These are phyloP conservation scores for Tridacna crocea DNA, from an alignment of 2,888 invertebrate species.

Conservation along the genomic window DNA sequence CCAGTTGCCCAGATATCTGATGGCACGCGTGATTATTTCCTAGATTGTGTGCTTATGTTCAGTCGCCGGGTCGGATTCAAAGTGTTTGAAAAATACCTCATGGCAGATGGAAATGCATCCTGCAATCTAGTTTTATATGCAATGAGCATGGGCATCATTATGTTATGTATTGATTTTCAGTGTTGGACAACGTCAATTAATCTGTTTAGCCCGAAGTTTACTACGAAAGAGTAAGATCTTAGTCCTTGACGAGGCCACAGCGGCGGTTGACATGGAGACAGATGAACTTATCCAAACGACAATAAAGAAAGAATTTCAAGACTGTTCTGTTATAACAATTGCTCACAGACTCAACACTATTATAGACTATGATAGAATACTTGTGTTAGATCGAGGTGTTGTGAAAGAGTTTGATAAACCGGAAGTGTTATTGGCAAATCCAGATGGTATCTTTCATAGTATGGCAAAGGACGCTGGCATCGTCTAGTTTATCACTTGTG, in stretches of 20 bases:
- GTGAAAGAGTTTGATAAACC: constrained; percentile 83
- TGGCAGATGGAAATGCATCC: neutral
- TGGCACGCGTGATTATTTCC: too few relatives aligned
- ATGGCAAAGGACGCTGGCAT: constrained; percentile 83
- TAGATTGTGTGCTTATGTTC: too few relatives aligned
- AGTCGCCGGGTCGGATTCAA: too few relatives aligned
- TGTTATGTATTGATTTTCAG: constrained; percentile 45
- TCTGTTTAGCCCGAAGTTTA: constrained; percentile 73
- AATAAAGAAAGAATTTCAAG: constrained; percentile 66
- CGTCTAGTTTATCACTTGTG: constrained; percentile 60
- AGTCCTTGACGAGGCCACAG: constrained; percentile 75
- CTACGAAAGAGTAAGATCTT: constrained; percentile 68
- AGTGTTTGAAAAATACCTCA: too few relatives aligned
- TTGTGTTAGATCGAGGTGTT: constrained; percentile 82
- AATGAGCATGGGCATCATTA: neutral
- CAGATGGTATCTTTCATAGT: constrained; percentile 77
- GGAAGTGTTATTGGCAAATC: constrained; percentile 74
- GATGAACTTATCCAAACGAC: constrained; percentile 72
- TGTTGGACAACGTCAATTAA: constrained; percentile 73
- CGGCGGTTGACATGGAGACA: constrained; percentile 72
- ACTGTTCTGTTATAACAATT: constrained; percentile 77
- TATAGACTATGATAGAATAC: constrained; percentile 71
- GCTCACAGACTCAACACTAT: constrained; percentile 65
- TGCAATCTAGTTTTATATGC: neutral
- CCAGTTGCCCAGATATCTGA: too few relatives aligned